A percentile compares a stretch with the other conserved stretches of the same genome.
These are phyloP conservation scores for Micromesistius poutassou DNA, from an alignment of 2,797 vertebrate species.

Conservation along the genomic window DNA sequence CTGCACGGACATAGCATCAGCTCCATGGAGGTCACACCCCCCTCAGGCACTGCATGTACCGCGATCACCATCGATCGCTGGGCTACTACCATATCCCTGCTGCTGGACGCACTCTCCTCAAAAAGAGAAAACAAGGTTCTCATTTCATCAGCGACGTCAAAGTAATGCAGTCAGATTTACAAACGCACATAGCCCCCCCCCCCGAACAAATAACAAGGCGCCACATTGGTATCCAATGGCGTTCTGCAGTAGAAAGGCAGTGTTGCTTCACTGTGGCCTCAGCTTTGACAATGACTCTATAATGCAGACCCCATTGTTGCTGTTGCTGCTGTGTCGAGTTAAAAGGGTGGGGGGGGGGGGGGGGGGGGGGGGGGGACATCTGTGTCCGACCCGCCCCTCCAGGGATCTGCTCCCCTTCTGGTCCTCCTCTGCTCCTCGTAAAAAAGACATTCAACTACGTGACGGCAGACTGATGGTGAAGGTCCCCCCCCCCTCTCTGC, in stretches of 20 bases:
- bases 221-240: background rate
- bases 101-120: background rate
- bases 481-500: constrained; percentile 34
- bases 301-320: background rate
- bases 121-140: background rate
- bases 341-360: background rate
- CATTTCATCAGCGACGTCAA: background rate
- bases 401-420: constrained; percentile 52
- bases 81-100: constrained; percentile 23
- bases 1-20: constrained; percentile 16
- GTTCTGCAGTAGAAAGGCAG: background rate
- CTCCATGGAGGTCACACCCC: constrained; percentile 61
- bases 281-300: background rate
- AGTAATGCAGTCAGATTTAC: background rate
- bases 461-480: constrained; percentile 41
- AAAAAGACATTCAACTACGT: background rate
- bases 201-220: background rate
- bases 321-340: background rate
- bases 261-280: background rate
- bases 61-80: constrained; percentile 62
- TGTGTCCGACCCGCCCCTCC: constrained; percentile 34
- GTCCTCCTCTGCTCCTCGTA: constrained; percentile 24
- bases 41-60: constrained; percentile 67
- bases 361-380: background rate
- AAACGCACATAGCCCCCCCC: background rate